Evolutionary conservation across 64 coral and sea anemone species (phyloP), one percentile per base, ranked within the genome.

Genomic region (Orbicella faveolata): DNA sequence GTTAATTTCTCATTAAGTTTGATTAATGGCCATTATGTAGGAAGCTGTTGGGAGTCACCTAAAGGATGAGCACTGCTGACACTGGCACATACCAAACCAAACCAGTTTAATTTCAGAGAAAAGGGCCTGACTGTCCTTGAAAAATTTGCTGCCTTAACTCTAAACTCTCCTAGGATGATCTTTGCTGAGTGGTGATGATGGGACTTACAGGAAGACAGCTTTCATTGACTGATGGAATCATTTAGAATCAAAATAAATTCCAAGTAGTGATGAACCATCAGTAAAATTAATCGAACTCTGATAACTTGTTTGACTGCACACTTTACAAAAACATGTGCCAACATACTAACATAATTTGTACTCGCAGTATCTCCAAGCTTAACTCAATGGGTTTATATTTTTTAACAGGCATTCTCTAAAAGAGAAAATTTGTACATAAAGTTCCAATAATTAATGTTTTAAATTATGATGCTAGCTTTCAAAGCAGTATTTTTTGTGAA

Each of bases 401-500:
- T 65, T 16, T 44, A 81, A 67, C 2, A 83, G 30, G 14, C 9
- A 70, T 23, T 67, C 80, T 83, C 61, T 83, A 67, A 66, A 16
- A 83, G 80, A 44, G 63, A 83, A 67, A 23, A 21, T 83, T 48
- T 83, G 34, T 68, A 63, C 34, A 26, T 70, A 70, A 23, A 70
- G 67, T 33, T 21, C 21, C 23, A 37, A 66, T 21, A 4, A 41
- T 26, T 4, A 3, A 44, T 26, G 25, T 85, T 51, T 72, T 73
- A 85, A 25, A 23, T 79, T 68, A 85, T 53, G 30, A 65, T 73
- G 37, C 63, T 85, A 17, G 64, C 41, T 72, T 73, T 52, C 11
- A 52, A 85, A 73, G 82, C 82, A 52, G 82, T 72, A 73, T 48
- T 72, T 72, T 85, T 85, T 12, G 70, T 70, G 21, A 70, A 70